These are phyloP conservation scores for Lamproptera curius DNA, from an alignment of 2,888 invertebrate genomes.

Conservation along the genomic window DNA sequence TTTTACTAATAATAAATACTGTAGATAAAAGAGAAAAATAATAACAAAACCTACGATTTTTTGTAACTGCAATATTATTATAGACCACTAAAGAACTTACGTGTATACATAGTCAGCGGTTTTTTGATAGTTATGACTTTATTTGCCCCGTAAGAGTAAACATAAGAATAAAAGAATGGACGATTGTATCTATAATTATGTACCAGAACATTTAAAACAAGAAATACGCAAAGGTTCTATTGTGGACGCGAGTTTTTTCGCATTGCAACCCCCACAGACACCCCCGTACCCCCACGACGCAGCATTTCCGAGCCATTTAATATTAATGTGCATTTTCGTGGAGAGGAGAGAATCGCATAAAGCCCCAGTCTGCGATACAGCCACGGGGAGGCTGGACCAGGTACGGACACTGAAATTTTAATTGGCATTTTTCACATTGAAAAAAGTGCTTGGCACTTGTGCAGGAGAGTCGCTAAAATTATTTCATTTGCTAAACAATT, in stretches of 20 bases:
- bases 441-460: no score
- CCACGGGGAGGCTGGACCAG: conserved; percentile 52
- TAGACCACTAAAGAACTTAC: background rate
- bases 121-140: no score
- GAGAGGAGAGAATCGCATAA: conserved; percentile 74
- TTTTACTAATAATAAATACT: background rate
- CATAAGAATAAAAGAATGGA: background rate
- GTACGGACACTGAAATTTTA: conserved; percentile 69
- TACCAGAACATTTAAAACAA: background rate
- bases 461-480: no score
- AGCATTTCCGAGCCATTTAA: conserved; percentile 80
- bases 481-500: no score
- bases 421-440: no score
- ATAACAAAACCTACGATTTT: background rate
- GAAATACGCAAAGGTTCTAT: conserved; percentile 5
- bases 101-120: background rate
- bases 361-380: conserved; percentile 72
- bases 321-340: conserved; percentile 80
- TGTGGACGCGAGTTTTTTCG: conserved; percentile 43
- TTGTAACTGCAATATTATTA: background rate
- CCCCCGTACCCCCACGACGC: conserved; percentile 53
- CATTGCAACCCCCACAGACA: conserved; percentile 39
- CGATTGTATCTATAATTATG: conserved; percentile 1
- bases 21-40: background rate
- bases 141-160: no score